Conservation (phyloP, 1,140 invertebrate genomes). For the Brachionus sp. region DNA sequence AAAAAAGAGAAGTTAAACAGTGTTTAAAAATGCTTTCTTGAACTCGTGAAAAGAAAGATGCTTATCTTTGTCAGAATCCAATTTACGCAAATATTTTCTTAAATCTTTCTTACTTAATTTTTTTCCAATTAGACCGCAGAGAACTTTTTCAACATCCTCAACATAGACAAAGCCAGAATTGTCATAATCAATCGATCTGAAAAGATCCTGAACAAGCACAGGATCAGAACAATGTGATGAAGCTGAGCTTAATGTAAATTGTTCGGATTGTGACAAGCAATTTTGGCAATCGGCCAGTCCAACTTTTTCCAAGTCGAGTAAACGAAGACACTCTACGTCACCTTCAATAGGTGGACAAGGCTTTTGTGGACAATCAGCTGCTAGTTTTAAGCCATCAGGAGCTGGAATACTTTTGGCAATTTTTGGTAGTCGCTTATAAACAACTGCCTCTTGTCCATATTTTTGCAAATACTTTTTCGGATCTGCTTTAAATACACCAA, state of each 20-base stretch:
- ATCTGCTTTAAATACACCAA: conserved; percentile 11
- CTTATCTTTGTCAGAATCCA: conserved; percentile 7
- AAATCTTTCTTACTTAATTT: not conserved
- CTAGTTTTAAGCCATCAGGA: not conserved
- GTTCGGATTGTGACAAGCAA: not conserved
- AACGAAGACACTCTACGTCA: not conserved
- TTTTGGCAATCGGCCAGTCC: not conserved
- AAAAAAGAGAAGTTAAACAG: not conserved
- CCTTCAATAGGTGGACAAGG: conserved; percentile 12
- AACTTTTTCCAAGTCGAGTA: conserved; percentile 12
- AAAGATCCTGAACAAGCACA: not conserved
- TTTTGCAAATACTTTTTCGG: conserved; percentile 18
- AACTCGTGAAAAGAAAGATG: not conserved
- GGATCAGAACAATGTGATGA: not conserved
- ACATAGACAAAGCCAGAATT: conserved; percentile 5
- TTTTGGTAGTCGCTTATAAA: not conserved
- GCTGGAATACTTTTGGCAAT: conserved; percentile 16
- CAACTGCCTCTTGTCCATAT: not conserved
- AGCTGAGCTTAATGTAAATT: not conserved
- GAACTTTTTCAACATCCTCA: conserved; percentile 34
- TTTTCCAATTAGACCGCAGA: conserved; percentile 10
- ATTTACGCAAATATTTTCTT: not conserved
- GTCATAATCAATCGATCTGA: conserved; percentile 30
- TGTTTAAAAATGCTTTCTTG: not conserved
- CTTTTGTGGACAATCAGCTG: not conserved